phyloP scores from a whole-genome alignment of 1,140 invertebrate species.

The Dinoponera quadriceps region DNA sequence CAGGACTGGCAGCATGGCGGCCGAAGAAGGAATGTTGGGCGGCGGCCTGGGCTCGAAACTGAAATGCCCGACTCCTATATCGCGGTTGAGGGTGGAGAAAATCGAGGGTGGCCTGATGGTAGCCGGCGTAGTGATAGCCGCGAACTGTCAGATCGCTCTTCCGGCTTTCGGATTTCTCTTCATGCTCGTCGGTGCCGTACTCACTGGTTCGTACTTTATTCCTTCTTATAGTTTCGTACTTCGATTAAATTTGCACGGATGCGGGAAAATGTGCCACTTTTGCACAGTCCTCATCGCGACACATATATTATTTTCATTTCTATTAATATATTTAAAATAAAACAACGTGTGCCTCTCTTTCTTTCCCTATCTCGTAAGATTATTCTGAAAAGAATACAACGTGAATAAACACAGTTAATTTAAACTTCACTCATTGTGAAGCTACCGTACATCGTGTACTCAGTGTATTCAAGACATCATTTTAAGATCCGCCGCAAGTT shows the following conservation, averaged over 20 bases:
- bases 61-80: conserved; percentile 87
- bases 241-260: neutral
- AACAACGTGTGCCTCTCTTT: neutral
- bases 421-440: too few relatives aligned
- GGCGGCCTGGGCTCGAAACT: conserved; percentile 85
- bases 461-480: too few relatives aligned
- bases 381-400: too few relatives aligned
- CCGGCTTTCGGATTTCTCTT: conserved; percentile 91
- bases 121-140: conserved; percentile 90
- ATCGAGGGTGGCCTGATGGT: conserved; percentile 91
- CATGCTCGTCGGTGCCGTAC: conserved; percentile 90
- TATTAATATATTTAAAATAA: neutral
- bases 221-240: conserved; percentile 12
- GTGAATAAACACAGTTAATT: too few relatives aligned
- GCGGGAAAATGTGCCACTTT: neutral
- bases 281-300: too few relatives aligned
- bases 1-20: conserved; percentile 85
- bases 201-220: conserved; percentile 87
- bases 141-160: conserved; percentile 91
- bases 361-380: neutral
- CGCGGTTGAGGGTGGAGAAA: conserved; percentile 89
- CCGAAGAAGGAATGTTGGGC: conserved; percentile 80
- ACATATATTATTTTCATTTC: neutral
- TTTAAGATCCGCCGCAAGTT: too few relatives aligned
- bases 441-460: too few relatives aligned